These are phyloP conservation scores for Cynoglossus semilaevis DNA, from an alignment of 2,113 vertebrate genomes.

Conservation along the genomic window DNA sequence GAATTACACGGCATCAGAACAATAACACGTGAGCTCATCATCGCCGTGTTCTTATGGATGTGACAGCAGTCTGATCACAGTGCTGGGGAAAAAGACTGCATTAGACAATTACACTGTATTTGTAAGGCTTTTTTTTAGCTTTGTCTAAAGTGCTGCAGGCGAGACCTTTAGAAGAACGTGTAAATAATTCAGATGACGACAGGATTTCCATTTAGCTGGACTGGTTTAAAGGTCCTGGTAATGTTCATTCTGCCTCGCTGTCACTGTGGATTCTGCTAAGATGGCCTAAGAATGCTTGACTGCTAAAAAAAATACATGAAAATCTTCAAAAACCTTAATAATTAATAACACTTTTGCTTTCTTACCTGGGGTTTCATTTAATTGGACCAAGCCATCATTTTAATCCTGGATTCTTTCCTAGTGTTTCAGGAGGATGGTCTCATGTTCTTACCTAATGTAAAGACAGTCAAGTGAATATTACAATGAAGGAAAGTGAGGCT, in stretches of 20 bases:
- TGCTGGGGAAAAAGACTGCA: constrained; percentile 1
- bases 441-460: too few relatives aligned
- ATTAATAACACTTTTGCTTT: too few relatives aligned
- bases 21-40: constrained; percentile 9
- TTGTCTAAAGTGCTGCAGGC: not conserved
- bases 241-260: not conserved
- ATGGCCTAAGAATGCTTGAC: too few relatives aligned
- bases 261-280: not conserved
- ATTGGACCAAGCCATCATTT: too few relatives aligned
- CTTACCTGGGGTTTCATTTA: too few relatives aligned
- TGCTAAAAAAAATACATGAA: not conserved
- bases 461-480: too few relatives aligned
- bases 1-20: constrained; percentile 37
- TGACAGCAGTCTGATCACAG: constrained; percentile 8
- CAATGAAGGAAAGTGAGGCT: not conserved
- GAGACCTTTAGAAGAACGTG: not conserved
- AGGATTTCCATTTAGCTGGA: constrained; percentile 4
- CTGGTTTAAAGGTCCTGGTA: not conserved
- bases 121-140: not conserved
- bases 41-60: constrained; percentile 12
- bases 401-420: too few relatives aligned
- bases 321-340: too few relatives aligned
- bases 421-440: too few relatives aligned
- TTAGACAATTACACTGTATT: not conserved
- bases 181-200: constrained; percentile 1